phyloP scores from a whole-genome alignment of 2,113 vertebrate genomes.

The Formicarius rufipectus region DNA sequence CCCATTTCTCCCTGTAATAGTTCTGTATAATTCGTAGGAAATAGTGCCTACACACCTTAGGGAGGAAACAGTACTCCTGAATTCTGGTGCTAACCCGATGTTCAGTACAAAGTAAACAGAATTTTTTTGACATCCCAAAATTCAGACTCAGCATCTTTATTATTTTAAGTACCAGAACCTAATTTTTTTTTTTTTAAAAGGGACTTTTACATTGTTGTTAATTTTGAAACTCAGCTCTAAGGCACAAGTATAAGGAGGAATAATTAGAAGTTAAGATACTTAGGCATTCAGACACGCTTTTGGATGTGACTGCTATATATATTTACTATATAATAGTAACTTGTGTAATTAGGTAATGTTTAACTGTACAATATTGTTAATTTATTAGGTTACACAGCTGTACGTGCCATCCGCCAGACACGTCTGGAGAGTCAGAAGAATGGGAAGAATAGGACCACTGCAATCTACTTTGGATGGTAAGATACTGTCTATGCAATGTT shows the following conservation, averaged over 20 bases:
- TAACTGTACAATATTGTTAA: neutral
- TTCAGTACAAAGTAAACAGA: neutral
- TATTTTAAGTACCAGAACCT: neutral
- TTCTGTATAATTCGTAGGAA: neutral
- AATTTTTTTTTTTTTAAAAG: neutral
- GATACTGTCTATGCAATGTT: neutral
- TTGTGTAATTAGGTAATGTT: neutral
- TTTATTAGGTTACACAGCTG: conserved; percentile 90
- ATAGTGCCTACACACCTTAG: neutral
- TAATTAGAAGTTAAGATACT: neutral
- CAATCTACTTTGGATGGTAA: conserved; percentile 96
- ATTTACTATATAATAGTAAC: neutral
- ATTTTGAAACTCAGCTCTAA: neutral
- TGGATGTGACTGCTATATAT: neutral
- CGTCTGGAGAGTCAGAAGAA: conserved; percentile 91
- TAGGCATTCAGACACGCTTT: neutral
- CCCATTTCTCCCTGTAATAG: neutral
- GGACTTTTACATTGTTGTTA: neutral
- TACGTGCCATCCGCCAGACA: conserved; percentile 94
- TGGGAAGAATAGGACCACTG: conserved; percentile 94
- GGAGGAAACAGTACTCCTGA: neutral
- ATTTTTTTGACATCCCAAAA: neutral
- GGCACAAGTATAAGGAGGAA: neutral
- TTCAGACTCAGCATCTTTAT: neutral
- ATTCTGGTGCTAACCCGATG: neutral